Conservation (phyloP, 2,113 vertebrate genomes). For the Dicerorhinus sumatrensis region DNA sequence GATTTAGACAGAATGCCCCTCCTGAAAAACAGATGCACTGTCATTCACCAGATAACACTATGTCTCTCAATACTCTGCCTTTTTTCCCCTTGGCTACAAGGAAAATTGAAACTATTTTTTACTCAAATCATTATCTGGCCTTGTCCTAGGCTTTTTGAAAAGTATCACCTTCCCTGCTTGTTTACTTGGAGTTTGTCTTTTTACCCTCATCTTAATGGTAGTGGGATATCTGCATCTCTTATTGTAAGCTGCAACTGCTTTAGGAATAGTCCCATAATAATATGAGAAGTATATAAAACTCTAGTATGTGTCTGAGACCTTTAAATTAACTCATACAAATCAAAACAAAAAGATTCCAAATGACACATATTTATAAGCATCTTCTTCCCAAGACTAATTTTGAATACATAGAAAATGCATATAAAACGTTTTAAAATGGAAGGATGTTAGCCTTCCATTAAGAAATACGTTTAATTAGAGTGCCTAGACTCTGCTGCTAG, state of each 20-base stretch:
- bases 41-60: background rate
- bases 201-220: background rate
- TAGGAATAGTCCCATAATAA: background rate
- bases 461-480: background rate
- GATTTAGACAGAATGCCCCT: background rate
- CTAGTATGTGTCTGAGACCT: background rate
- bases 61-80: background rate
- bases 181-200: slow-evolving; percentile 1
- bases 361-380: slow-evolving; percentile 5
- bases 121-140: background rate
- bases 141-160: background rate
- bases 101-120: background rate
- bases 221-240: background rate
- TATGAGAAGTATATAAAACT: slow-evolving; percentile 15
- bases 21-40: background rate
- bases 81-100: background rate
- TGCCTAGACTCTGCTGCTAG: background rate
- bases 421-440: background rate
- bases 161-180: background rate
- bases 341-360: slow-evolving; percentile 43
- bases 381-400: background rate
- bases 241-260: background rate
- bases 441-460: background rate
- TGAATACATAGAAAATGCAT: background rate
- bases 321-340: slow-evolving; percentile 30